These are phyloP conservation scores for Macaria notata DNA, from an alignment of 2,888 invertebrate genomes.

Conservation along the genomic window DNA sequence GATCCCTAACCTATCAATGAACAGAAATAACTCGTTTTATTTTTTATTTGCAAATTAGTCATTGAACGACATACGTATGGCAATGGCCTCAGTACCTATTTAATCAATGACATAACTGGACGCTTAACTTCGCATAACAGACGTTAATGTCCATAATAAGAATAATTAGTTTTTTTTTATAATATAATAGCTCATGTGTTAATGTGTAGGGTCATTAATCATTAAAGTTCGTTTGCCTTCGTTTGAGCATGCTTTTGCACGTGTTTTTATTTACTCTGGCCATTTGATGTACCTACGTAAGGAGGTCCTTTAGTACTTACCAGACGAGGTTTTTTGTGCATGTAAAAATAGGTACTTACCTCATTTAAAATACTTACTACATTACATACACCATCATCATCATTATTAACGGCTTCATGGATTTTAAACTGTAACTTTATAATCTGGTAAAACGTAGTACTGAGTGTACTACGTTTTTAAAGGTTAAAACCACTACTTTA, in stretches of 20 bases:
- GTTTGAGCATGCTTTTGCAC: constrained; percentile 5
- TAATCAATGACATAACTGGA: constrained; percentile 17
- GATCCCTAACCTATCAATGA: too few relatives aligned
- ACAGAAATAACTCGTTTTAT: not conserved
- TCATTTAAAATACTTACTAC: too few relatives aligned
- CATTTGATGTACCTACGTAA: not conserved
- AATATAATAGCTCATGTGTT: constrained; percentile 9
- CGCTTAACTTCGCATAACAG: not conserved
- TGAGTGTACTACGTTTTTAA: too few relatives aligned
- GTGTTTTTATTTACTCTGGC: constrained; percentile 8
- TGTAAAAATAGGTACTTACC: too few relatives aligned
- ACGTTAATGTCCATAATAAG: constrained; percentile 6
- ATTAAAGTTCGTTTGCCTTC: constrained; percentile 28
- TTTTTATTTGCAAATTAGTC: constrained; percentile 3
- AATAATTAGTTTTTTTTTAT: constrained; percentile 6
- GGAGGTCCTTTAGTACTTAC: too few relatives aligned
- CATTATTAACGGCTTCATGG: too few relatives aligned
- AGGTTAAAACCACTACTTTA: too few relatives aligned
- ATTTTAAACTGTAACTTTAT: too few relatives aligned
- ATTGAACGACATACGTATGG: not conserved
- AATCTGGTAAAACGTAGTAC: too few relatives aligned
- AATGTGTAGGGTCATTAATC: constrained; percentile 20
- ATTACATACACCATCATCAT: too few relatives aligned
- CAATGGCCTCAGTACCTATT: constrained; percentile 1
- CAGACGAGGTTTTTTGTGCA: too few relatives aligned